Evolutionary conservation across 92 coral and sea anemone genomes (phyloP).

Genomic region (Isaurus tuberculatus): DNA sequence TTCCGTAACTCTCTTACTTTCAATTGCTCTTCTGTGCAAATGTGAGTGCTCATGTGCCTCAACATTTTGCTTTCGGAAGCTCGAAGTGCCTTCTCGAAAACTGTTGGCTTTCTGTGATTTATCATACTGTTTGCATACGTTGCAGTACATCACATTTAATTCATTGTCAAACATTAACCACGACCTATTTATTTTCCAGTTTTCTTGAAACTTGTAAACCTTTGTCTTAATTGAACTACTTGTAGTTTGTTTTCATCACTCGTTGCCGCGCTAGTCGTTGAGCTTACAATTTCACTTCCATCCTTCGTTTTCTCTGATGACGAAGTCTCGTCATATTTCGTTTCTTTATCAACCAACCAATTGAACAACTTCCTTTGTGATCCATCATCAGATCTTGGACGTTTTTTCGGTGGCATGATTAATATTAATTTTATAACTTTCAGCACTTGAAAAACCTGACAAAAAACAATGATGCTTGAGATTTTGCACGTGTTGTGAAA

Average conservation of each 20-base stretch:
- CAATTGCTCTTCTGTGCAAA: slow-evolving; percentile 33
- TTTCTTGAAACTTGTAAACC: slow-evolving; percentile 28
- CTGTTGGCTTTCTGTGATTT: slow-evolving; percentile 37
- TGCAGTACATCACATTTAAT: slow-evolving; percentile 43
- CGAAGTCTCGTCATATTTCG: background rate
- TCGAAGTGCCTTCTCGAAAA: slow-evolving; percentile 23
- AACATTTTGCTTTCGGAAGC: slow-evolving; percentile 32
- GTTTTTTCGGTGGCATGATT: no score
- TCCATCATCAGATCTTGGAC: background rate
- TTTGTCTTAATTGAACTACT: slow-evolving; percentile 13
- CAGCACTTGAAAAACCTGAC: no score
- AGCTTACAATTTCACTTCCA: slow-evolving; percentile 11
- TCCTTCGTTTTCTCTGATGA: background rate
- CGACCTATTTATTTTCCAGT: background rate
- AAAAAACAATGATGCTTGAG: no score
- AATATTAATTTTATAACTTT: no score
- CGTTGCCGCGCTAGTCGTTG: background rate
- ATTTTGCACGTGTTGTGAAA: no score
- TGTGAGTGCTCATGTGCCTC: slow-evolving; percentile 29
- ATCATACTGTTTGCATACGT: slow-evolving; percentile 29
- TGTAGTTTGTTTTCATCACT: slow-evolving; percentile 18
- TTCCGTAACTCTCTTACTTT: slow-evolving; percentile 17
- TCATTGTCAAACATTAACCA: slow-evolving; percentile 32
- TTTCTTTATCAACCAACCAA: slow-evolving; percentile 11
- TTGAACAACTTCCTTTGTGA: background rate